Conservation (phyloP, 1,140 invertebrate species). For the Diachasmimorpha longicaudata region DNA sequence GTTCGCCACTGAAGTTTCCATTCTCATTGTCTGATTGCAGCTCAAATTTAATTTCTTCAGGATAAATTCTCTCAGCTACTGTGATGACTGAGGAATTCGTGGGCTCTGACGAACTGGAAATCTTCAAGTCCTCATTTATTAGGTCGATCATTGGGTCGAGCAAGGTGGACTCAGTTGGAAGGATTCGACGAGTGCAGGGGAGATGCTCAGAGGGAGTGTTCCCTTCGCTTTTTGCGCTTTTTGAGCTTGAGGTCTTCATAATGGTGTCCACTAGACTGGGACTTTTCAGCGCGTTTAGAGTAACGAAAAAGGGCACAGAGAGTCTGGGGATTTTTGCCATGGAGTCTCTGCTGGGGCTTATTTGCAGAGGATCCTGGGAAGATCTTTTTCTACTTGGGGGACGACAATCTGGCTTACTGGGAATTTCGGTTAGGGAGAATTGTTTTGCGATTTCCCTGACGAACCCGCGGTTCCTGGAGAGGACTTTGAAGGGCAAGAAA, state of each 20-base stretch:
- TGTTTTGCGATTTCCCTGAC: not conserved
- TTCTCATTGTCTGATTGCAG: not conserved
- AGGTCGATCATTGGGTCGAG: not conserved
- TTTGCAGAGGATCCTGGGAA: not conserved
- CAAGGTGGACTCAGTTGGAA: not conserved
- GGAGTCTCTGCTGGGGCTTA: not conserved
- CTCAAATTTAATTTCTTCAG: not conserved
- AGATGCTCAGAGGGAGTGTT: not conserved
- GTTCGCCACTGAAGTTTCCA: not conserved
- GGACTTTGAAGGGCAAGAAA: not conserved
- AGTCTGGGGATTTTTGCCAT: slow-evolving; percentile 5
- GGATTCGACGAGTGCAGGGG: not conserved
- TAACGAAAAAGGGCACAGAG: not conserved
- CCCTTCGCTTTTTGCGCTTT: not conserved
- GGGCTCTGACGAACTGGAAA: not conserved
- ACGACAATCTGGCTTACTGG: not conserved
- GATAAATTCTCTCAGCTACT: not conserved
- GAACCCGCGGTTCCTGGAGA: not conserved
- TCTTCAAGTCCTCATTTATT: not conserved
- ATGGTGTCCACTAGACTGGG: slow-evolving; percentile 3
- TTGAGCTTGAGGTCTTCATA: not conserved
- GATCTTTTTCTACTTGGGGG: not conserved
- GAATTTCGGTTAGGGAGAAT: not conserved
- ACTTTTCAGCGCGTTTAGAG: not conserved
- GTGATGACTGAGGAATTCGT: not conserved